phyloP scores from a whole-genome alignment of 2,888 invertebrate species.

The Platycnemis pennipes region DNA sequence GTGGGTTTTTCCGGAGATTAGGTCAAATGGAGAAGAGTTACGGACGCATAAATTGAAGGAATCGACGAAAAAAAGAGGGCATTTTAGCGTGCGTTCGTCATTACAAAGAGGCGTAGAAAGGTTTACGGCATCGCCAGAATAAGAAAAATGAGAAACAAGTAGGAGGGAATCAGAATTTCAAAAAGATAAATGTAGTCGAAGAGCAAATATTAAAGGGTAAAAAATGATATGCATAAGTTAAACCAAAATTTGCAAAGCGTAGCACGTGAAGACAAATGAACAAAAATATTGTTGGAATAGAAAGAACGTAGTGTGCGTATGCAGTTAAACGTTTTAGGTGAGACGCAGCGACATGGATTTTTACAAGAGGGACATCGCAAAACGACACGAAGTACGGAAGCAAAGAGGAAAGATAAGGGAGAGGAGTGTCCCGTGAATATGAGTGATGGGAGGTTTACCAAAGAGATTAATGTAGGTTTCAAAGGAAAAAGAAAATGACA shows the following conservation, averaged over 20 bases:
- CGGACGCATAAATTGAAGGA: conserved; percentile 5
- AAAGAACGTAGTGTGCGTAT: neutral
- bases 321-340: too few species aligned
- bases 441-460: neutral
- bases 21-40: neutral
- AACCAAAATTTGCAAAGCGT: neutral
- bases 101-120: neutral
- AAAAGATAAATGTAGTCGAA: too few species aligned
- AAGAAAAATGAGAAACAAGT: neutral
- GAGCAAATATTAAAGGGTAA: too few species aligned
- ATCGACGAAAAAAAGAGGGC: neutral
- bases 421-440: neutral
- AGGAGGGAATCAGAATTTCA: neutral
- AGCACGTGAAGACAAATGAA: conserved; percentile 4
- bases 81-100: too few species aligned
- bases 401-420: neutral
- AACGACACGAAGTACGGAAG: neutral
- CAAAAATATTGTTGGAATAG: neutral
- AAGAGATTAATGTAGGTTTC: conserved; percentile 16
- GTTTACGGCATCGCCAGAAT: neutral
- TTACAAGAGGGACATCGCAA: neutral
- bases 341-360: neutral
- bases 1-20: neutral
- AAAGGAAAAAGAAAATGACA: neutral
- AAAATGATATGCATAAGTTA: neutral